These are phyloP conservation scores for Pseudomugil tenellus DNA, from an alignment of 2,797 vertebrate species.

Conservation along the genomic window DNA sequence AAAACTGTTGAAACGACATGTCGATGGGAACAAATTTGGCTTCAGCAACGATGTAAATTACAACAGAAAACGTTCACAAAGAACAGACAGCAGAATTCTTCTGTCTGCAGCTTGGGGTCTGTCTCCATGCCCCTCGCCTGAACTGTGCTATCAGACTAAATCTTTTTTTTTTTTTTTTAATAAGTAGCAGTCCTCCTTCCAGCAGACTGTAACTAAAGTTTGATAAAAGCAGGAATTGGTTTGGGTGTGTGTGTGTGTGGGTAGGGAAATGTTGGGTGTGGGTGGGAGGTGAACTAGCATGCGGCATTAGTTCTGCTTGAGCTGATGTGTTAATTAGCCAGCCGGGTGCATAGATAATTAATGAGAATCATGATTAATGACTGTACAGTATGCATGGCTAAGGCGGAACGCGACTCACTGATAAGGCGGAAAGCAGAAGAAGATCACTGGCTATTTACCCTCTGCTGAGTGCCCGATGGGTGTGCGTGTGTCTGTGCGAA, in stretches of 20 bases:
- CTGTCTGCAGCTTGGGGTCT: conserved; percentile 14
- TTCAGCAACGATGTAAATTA: conserved; percentile 19
- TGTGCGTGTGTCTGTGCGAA: conserved; percentile 10
- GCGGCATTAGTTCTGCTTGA: conserved; percentile 80
- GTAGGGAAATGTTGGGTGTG: conserved; percentile 50
- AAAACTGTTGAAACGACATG: conserved; percentile 14
- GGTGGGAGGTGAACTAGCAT: conserved; percentile 74
- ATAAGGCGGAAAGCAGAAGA: conserved; percentile 67
- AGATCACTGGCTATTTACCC: conserved; percentile 65
- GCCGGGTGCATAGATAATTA: conserved; percentile 81
- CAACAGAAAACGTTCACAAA: conserved; percentile 14
- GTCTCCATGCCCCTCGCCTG: not conserved
- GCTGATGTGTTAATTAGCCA: conserved; percentile 85
- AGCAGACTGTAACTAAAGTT: conserved; percentile 40
- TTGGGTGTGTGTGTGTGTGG: conserved; percentile 23
- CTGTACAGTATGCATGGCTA: conserved; percentile 71
- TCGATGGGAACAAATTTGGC: conserved; percentile 16
- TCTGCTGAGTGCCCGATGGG: conserved; percentile 41
- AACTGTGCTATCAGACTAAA: conserved; percentile 33
- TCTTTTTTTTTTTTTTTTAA: conserved; percentile 5
- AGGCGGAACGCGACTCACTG: conserved; percentile 64
- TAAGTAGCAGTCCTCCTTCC: conserved; percentile 5
- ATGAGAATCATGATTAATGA: conserved; percentile 85
- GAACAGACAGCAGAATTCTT: not conserved
- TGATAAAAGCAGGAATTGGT: conserved; percentile 22